A percentile compares a stretch with the other conserved stretches of the same genome.
Evolutionary conservation across 2,113 vertebrate genomes (phyloP).

Genomic region (Pelusios castaneus): DNA sequence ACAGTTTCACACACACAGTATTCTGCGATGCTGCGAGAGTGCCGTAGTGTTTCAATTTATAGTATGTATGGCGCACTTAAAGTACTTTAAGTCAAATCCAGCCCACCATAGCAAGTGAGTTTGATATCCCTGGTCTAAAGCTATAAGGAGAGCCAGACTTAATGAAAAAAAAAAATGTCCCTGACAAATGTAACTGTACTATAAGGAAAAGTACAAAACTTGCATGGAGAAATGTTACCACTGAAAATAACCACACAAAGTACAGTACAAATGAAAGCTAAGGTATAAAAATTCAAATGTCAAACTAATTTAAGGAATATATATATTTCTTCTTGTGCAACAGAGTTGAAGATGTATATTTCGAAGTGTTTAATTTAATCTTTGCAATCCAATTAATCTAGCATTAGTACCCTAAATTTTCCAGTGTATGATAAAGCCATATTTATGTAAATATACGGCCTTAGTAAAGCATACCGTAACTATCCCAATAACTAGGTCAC

Average conservation of each 20-base stretch:
- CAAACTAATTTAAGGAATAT: background rate
- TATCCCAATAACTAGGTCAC: background rate
- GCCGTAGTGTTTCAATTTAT: no score
- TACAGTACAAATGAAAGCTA: background rate
- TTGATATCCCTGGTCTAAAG: background rate
- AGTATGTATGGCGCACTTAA: no score
- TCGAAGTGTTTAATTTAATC: background rate
- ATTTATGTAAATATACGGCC: no score
- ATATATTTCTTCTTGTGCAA: background rate
- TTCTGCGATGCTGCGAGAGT: no score
- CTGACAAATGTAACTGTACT: background rate
- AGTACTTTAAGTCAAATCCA: no score
- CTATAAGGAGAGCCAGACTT: background rate
- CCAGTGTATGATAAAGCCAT: background rate
- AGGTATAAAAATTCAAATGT: background rate
- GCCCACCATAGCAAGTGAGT: no score
- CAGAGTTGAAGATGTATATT: background rate
- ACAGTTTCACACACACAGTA: no score
- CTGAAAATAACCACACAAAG: background rate
- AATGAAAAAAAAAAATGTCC: background rate
- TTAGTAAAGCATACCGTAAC: background rate
- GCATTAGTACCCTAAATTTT: background rate
- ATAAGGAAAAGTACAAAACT: background rate
- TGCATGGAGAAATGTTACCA: background rate
- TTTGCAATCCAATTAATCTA: background rate